Evolutionary conservation across 2,113 vertebrate species (phyloP).

Genomic region (Spilogale gracilis): DNA sequence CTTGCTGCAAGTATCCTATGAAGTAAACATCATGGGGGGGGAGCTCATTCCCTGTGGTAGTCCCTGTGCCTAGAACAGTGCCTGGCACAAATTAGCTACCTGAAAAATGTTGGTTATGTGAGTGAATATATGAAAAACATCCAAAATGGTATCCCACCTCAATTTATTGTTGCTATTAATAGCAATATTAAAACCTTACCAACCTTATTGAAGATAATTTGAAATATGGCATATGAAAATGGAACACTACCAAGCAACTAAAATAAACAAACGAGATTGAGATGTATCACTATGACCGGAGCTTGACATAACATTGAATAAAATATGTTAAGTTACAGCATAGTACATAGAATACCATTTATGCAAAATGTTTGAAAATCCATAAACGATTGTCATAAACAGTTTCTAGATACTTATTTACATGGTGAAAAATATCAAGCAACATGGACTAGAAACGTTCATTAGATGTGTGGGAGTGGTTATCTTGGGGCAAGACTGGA

Average conservation of each 20-base stretch:
- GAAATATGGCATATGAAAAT: background rate
- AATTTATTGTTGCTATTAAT: background rate
- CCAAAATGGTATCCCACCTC: background rate
- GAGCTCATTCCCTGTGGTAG: background rate
- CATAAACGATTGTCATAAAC: background rate
- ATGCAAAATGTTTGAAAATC: background rate
- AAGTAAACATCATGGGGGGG: background rate
- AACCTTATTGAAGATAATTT: background rate
- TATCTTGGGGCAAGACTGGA: background rate
- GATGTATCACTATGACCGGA: background rate
- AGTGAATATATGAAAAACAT: background rate
- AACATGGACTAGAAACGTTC: background rate
- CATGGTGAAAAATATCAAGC: background rate
- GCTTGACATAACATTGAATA: background rate
- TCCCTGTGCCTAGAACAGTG: background rate
- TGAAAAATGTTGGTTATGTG: background rate
- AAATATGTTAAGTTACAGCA: background rate
- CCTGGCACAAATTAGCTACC: background rate
- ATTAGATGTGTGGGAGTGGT: background rate
- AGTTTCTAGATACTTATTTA: background rate
- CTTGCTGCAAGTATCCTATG: background rate
- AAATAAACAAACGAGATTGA: background rate
- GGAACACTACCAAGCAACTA: background rate
- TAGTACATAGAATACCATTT: background rate
- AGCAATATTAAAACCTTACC: background rate